A percentile compares a stretch with the other conserved stretches of the same genome.
These are phyloP conservation scores for Spinus pinus DNA, from an alignment of 2,797 vertebrate species.

Conservation along the genomic window DNA sequence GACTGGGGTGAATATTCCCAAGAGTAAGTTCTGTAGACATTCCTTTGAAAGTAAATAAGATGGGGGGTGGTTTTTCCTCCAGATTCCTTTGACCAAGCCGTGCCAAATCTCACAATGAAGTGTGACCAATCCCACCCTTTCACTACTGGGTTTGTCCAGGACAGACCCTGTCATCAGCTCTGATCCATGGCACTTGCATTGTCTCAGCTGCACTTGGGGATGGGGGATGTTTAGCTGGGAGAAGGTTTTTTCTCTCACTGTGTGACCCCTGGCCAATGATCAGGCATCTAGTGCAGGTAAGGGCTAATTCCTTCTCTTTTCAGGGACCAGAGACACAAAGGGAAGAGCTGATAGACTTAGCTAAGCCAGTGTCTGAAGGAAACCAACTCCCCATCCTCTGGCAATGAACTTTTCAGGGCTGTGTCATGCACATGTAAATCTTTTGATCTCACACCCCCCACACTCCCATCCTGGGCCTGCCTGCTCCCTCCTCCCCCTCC, in stretches of 20 bases:
- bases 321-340: background rate
- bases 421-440: fast-evolving
- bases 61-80: background rate
- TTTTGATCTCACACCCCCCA: background rate
- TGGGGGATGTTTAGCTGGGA: background rate
- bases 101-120: background rate
- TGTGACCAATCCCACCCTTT: background rate
- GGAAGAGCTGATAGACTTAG: background rate
- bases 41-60: background rate
- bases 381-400: background rate
- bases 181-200: background rate
- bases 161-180: background rate
- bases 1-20: background rate
- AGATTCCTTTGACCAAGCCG: background rate
- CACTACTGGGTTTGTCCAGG: background rate
- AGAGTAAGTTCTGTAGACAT: background rate
- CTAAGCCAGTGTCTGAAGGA: background rate
- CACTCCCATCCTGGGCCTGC: background rate
- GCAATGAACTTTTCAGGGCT: background rate
- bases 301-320: background rate
- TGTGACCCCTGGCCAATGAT: background rate
- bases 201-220: background rate
- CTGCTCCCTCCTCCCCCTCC: background rate
- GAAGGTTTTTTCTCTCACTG: background rate
- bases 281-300: background rate